Percentiles rank a stretch among this genome's conserved stretches.
These are phyloP conservation scores for Acanthis flammea DNA, from an alignment of 2,797 vertebrate species.

Conservation along the genomic window DNA sequence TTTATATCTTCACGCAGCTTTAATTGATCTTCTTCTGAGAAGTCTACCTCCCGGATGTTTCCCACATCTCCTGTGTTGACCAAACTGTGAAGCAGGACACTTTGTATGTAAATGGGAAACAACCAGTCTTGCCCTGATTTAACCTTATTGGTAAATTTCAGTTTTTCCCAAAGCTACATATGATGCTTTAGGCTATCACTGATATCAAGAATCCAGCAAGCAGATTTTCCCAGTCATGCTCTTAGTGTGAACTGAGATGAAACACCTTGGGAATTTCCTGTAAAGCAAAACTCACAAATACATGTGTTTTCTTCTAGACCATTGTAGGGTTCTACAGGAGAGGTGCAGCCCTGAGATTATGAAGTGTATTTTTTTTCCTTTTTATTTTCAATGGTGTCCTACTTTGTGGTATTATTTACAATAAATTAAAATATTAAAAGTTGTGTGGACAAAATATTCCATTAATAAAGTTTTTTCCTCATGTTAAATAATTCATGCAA, in stretches of 20 bases:
- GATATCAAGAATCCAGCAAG: neutral
- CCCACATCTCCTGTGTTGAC: neutral
- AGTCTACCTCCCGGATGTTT: neutral
- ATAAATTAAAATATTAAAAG: neutral
- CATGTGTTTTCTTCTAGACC: neutral
- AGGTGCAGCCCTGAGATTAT: neutral
- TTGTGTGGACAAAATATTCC: neutral
- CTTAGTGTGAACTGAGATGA: neutral
- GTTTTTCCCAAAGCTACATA: neutral
- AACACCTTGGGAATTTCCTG: neutral
- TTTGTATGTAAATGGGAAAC: neutral
- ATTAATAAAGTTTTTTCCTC: neutral
- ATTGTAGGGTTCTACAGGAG: neutral
- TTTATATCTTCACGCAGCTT: neutral
- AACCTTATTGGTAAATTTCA: neutral
- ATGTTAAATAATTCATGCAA: neutral
- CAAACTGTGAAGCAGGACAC: neutral
- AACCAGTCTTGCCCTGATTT: neutral
- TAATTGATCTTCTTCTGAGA: neutral
- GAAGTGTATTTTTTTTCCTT: neutral
- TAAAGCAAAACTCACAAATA: neutral
- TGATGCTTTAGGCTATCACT: neutral
- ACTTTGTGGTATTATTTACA: neutral
- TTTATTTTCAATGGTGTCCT: neutral
- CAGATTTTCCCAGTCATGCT: neutral